Conservation (phyloP, 2,797 vertebrate genomes). For the Hypotaenidia philippensis region DNA sequence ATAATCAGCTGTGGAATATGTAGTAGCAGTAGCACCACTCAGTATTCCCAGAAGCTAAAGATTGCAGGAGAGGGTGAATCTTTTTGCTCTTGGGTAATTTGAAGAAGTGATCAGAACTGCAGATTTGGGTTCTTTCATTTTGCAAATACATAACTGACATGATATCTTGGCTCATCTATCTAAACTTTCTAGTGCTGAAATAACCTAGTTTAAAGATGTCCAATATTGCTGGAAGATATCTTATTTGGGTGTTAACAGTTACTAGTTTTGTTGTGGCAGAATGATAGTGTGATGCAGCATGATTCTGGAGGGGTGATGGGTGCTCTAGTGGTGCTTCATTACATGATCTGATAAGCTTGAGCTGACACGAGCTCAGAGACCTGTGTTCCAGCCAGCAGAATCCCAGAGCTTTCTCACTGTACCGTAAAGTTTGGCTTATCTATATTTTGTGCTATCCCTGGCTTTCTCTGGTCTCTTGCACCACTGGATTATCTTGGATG, state of each 20-base stretch:
- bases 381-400: background rate
- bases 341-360: background rate
- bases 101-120: background rate
- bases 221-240: background rate
- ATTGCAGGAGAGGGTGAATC: accelerated
- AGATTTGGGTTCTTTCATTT: background rate
- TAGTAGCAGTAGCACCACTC: background rate
- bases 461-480: background rate
- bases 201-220: background rate
- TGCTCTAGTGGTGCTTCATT: background rate
- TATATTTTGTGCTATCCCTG: background rate
- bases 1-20: background rate
- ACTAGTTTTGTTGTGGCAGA: background rate
- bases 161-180: background rate
- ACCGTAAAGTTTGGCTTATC: background rate
- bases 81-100: background rate
- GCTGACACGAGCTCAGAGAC: background rate
- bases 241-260: background rate
- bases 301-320: background rate
- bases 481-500: background rate
- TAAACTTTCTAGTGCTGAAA: background rate
- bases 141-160: background rate
- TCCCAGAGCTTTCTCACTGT: background rate
- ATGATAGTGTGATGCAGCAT: background rate
- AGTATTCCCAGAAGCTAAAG: background rate